Evolutionary conservation across 2,797 vertebrate genomes (phyloP).

Genomic region (Coregonus suidteri): DNA sequence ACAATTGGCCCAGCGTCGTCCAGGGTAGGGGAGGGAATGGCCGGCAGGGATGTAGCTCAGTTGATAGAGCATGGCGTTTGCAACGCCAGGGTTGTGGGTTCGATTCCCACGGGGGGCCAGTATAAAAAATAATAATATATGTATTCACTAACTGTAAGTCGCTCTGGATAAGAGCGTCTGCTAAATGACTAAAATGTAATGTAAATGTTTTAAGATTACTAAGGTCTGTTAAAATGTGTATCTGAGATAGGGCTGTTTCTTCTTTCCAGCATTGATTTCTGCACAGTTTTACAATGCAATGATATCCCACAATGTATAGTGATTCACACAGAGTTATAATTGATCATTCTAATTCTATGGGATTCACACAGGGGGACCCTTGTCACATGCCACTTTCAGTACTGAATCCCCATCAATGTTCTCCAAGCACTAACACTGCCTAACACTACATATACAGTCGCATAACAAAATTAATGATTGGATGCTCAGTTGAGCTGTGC

Average conservation of each 20-base stretch:
- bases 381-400: neutral
- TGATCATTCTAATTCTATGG: neutral
- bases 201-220: slow-evolving; percentile 10
- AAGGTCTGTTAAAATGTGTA: neutral
- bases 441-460: neutral
- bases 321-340: neutral
- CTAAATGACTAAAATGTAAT: too few species aligned
- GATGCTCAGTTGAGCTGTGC: neutral
- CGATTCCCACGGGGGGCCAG: too few species aligned
- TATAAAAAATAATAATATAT: too few species aligned
- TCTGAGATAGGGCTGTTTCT: neutral
- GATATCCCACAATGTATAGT: neutral
- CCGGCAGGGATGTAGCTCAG: too few species aligned
- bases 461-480: too few species aligned
- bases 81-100: too few species aligned
- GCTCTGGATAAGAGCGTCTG: too few species aligned
- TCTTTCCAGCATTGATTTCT: slow-evolving; percentile 6
- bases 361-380: neutral
- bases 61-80: too few species aligned
- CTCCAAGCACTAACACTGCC: neutral
- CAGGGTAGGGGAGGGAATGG: too few species aligned
- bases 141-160: too few species aligned
- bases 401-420: neutral
- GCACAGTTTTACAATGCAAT: neutral
- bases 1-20: too few species aligned